These are phyloP conservation scores for Myotis lucifugus DNA, from an alignment of 2,113 vertebrate species.

Conservation along the genomic window DNA sequence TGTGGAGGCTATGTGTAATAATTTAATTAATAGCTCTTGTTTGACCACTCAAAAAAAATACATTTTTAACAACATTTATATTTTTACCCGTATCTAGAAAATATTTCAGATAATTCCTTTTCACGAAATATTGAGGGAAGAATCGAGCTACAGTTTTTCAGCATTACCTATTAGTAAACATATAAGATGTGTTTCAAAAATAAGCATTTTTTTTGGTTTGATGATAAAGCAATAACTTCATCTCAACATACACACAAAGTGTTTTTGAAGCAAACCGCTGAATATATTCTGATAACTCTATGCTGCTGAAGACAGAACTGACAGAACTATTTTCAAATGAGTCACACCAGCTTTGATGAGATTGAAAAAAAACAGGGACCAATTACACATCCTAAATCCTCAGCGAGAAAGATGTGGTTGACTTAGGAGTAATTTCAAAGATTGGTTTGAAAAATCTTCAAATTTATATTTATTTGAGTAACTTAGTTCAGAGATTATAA, in stretches of 20 bases:
- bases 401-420: not conserved
- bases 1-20: not conserved
- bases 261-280: not conserved
- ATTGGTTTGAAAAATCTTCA: conserved; percentile 30
- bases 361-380: not conserved
- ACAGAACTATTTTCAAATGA: not conserved
- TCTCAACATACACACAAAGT: not conserved
- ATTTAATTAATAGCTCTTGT: conserved; percentile 75
- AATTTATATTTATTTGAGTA: conserved; percentile 35
- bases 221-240: conserved; percentile 32
- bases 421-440: conserved; percentile 3
- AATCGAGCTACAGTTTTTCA: not conserved
- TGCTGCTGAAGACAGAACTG: not conserved
- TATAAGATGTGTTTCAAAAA: not conserved
- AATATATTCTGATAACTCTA: not conserved
- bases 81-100: conserved; percentile 51
- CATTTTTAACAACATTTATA: conserved; percentile 59
- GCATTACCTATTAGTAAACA: not conserved
- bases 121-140: conserved; percentile 23
- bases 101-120: conserved; percentile 46
- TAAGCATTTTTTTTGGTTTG: not conserved
- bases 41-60: conserved; percentile 56
- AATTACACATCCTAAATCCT: not conserved
- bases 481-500: conserved; percentile 43
- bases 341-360: not conserved